Percentiles rank a stretch among this genome's conserved stretches.
These are phyloP conservation scores for Egretta garzetta DNA, from an alignment of 2,113 vertebrate genomes.

Conservation along the genomic window DNA sequence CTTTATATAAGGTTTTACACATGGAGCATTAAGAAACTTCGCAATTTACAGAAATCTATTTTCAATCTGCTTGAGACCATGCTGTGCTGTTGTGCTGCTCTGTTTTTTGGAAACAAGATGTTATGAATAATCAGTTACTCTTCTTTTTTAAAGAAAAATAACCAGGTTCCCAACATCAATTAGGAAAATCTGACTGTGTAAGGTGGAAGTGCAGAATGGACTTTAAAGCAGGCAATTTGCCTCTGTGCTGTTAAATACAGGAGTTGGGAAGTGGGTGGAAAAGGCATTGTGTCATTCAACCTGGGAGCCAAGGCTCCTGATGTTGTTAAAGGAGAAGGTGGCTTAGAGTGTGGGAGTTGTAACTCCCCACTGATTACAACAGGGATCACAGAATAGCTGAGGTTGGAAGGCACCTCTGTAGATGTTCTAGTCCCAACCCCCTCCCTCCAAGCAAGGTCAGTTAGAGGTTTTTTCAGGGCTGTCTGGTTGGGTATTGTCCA, in stretches of 20 bases:
- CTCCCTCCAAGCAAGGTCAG: neutral
- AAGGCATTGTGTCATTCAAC: neutral
- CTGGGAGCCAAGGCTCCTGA: neutral
- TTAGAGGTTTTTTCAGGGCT: neutral
- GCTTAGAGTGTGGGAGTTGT: neutral
- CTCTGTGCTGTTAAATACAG: neutral
- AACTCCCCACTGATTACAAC: neutral
- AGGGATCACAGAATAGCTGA: neutral
- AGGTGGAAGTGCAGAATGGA: neutral
- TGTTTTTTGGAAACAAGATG: neutral
- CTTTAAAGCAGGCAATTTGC: neutral
- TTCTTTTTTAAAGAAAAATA: neutral
- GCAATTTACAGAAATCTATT: neutral
- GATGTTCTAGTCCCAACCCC: neutral
- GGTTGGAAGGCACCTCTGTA: neutral
- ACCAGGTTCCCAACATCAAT: too few relatives aligned
- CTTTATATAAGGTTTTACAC: neutral
- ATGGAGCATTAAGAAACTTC: neutral
- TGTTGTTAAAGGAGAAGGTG: neutral
- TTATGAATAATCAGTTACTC: neutral
- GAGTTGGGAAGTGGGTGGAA: neutral
- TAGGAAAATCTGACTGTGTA: neutral
- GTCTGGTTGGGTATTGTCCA: rapidly evolving
- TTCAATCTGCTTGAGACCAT: neutral
- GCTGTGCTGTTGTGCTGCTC: neutral